Conservation (phyloP, 2,888 invertebrate genomes). For the Operophtera brumata region DNA sequence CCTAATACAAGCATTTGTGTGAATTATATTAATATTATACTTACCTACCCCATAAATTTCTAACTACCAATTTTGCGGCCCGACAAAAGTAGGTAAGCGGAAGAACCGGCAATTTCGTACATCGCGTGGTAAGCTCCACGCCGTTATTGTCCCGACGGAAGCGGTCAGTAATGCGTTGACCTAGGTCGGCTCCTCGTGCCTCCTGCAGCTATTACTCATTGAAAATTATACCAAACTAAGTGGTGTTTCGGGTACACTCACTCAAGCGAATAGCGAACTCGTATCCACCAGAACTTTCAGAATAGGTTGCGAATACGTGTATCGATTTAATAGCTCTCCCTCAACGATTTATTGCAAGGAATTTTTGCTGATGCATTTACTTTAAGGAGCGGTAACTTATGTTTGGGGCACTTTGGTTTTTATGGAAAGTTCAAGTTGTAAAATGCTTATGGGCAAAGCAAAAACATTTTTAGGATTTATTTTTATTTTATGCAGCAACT, state of each 20-base stretch:
- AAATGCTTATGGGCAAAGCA: slow-evolving; percentile 15
- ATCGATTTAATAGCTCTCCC: slow-evolving; percentile 46
- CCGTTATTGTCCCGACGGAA: slow-evolving; percentile 49
- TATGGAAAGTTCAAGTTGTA: slow-evolving; percentile 19
- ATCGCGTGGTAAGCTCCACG: slow-evolving; percentile 35
- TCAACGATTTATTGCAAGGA: slow-evolving; percentile 50
- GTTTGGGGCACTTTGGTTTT: slow-evolving; percentile 28
- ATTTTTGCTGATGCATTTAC: slow-evolving; percentile 50
- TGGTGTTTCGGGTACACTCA: slow-evolving; percentile 72
- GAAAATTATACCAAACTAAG: slow-evolving; percentile 76
- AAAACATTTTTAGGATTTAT: slow-evolving; percentile 20
- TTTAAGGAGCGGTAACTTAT: slow-evolving; percentile 33
- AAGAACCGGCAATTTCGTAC: slow-evolving; percentile 7
- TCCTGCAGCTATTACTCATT: slow-evolving; percentile 69
- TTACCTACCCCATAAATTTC: too few species aligned
- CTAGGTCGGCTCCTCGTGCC: slow-evolving; percentile 62
- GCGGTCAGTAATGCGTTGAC: slow-evolving; percentile 66
- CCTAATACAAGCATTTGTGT: too few species aligned
- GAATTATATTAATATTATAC: too few species aligned
- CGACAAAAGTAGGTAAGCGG: neutral
- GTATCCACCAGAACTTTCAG: slow-evolving; percentile 26
- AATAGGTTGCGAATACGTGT: slow-evolving; percentile 42
- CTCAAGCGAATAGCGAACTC: slow-evolving; percentile 51
- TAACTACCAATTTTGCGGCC: neutral
- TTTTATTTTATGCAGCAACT: slow-evolving; percentile 17